Evolutionary conservation across 2,888 invertebrate species (phyloP), one percentile per base, ranked within the genome.

Genomic region (Tinea pellionella): DNA sequence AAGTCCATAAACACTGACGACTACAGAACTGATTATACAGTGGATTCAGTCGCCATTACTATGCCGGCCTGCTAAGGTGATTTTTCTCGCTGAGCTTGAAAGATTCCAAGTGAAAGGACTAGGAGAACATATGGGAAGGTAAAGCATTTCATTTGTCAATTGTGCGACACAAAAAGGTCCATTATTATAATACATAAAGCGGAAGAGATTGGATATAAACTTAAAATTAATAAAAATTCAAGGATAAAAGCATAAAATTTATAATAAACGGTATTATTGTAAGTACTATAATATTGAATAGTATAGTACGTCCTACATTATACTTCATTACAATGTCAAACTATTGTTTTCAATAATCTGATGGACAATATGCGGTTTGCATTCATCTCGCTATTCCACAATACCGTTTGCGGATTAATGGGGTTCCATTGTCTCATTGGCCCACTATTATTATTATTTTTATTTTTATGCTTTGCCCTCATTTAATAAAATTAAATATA

Each of bases 361-460:
- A 47, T 18, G 15, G 13, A 57, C 65, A 68, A 69, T 69, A 65
- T 66, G 66, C 63, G 65, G 67, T 67, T 66, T 37, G 37, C n/a
- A 37, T 37, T 62, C 65, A 63, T 66, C 62, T 64, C 61, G 15
- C 9, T 63, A 69, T 69, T 62, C 67, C 67, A 47, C 47, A 68
- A 68, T 71, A 68, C 68, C 65, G 68, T 69, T 65, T 64, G 63
- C 62, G 67, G 66, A 68, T 67, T 69, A 68, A 69, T 68, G 67
- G 64, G 60, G 64, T 64, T 9, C 69, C 66, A 74, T 74, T 74
- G 74, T 71, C 65, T 67, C 47, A 11, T 18, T 47, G 47, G 18
- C 47, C 47, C 13, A 47, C 47, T 13, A 47, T 47, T 13, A 2
- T 18, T 8, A 47, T 8, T 8, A 6, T 15, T 18, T 8, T 47